These are phyloP conservation scores for Bergia sp. DNA, from an alignment of 92 coral and sea anemone genomes.

Conservation along the genomic window DNA sequence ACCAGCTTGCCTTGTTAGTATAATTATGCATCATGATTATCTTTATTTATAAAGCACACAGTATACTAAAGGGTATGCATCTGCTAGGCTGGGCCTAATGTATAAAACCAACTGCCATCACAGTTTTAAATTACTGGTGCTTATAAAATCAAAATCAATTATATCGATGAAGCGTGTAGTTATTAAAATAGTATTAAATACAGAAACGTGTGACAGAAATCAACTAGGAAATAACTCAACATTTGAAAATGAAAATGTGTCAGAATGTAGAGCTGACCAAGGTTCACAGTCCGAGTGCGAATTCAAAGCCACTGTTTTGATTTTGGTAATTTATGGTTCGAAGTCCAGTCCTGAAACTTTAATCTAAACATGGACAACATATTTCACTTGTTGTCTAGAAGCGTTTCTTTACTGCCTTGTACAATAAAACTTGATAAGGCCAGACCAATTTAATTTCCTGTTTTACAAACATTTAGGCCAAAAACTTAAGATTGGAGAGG, in stretches of 20 bases:
- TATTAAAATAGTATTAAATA: background rate
- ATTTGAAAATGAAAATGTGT: background rate
- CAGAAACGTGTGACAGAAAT: background rate
- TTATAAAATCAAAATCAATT: background rate
- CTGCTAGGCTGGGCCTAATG: background rate
- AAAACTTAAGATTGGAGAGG: no score
- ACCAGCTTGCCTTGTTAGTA: background rate
- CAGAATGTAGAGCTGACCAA: background rate
- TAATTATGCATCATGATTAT: background rate
- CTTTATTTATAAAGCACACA: background rate
- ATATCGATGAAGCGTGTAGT: background rate
- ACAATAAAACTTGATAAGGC: background rate
- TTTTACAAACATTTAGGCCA: no score
- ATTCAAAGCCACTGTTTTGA: background rate
- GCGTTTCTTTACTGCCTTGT: background rate
- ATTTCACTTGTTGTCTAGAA: background rate
- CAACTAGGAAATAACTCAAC: background rate
- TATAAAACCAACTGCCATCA: background rate
- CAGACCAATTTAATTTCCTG: no score
- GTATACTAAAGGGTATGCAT: background rate
- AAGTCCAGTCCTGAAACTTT: slow-evolving; percentile 21
- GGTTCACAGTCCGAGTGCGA: background rate
- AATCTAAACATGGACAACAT: background rate
- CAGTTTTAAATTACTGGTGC: background rate
- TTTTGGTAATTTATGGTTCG: slow-evolving; percentile 13